These are phyloP conservation scores for Gryllus longicercus DNA, from an alignment of 2,888 invertebrate genomes.

Conservation along the genomic window DNA sequence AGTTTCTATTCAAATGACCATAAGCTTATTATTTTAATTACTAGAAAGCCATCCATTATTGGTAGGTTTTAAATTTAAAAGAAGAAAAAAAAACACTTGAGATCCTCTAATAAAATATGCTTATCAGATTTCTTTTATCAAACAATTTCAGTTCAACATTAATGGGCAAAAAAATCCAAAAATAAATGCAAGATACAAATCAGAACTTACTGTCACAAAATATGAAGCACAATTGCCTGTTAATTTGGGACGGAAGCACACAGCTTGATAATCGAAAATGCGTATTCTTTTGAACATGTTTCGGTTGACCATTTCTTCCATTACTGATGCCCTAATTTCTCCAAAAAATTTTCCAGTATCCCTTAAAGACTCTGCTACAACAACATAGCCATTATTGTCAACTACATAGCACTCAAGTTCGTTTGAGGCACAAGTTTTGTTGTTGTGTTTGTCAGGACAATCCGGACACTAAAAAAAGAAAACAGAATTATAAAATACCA, in stretches of 20 bases:
- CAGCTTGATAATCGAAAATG: constrained; percentile 48
- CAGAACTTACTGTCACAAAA: constrained; percentile 32
- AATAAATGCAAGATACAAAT: too few species aligned
- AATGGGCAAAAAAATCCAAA: too few species aligned
- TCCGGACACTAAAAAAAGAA: constrained; percentile 29
- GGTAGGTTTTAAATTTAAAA: too few species aligned
- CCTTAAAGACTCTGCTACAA: constrained; percentile 64
- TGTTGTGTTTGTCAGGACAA: constrained; percentile 20
- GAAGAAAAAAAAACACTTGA: too few species aligned
- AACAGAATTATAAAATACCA: not conserved
- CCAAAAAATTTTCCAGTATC: constrained; percentile 85
- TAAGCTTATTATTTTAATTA: too few species aligned
- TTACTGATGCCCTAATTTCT: constrained; percentile 69
- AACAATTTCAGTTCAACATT: too few species aligned
- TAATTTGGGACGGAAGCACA: constrained; percentile 37
- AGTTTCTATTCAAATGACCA: too few species aligned
- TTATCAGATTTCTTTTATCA: too few species aligned
- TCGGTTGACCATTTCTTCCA: constrained; percentile 54
- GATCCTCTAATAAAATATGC: too few species aligned
- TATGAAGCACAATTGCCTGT: constrained; percentile 27
- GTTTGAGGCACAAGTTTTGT: constrained; percentile 55
- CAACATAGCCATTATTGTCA: constrained; percentile 86
- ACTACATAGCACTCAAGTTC: constrained; percentile 80
- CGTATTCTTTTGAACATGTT: constrained; percentile 41
- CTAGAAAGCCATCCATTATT: too few species aligned